These are phyloP conservation scores for Darevskia nairensis DNA, from an alignment of 2,797 vertebrate genomes.

Conservation along the genomic window DNA sequence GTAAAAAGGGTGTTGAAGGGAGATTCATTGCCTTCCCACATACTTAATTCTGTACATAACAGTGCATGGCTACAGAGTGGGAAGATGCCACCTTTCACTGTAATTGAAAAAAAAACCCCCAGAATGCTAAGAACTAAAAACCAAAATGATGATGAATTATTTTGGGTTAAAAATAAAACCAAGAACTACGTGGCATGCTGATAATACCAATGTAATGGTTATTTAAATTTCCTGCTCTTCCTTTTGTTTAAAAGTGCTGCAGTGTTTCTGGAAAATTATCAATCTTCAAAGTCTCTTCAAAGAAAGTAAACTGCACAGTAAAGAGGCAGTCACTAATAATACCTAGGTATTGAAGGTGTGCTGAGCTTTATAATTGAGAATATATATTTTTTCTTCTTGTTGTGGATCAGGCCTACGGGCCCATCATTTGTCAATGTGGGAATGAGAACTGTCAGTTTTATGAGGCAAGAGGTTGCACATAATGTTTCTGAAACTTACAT, in stretches of 20 bases:
- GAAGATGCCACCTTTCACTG: neutral
- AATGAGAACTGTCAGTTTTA: neutral
- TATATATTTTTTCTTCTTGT: neutral
- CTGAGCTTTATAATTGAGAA: neutral
- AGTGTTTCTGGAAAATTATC: neutral
- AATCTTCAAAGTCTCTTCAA: no score
- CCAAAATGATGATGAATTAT: neutral
- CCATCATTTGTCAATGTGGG: neutral
- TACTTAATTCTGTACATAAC: neutral
- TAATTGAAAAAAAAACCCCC: neutral
- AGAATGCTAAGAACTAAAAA: neutral
- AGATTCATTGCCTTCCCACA: neutral
- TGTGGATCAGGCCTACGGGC: neutral
- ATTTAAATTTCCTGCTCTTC: neutral
- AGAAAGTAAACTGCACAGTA: neutral
- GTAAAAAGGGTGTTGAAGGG: neutral
- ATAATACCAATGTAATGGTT: neutral
- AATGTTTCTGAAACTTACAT: no score
- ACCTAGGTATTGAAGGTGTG: neutral
- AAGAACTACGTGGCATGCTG: neutral
- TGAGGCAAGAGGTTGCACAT: neutral
- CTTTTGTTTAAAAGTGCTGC: neutral
- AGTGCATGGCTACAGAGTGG: no score
- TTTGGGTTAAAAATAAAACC: neutral
- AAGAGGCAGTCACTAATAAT: neutral